phyloP scores from a whole-genome alignment of 2,888 invertebrate genomes.

The Serripes groenlandicus region DNA sequence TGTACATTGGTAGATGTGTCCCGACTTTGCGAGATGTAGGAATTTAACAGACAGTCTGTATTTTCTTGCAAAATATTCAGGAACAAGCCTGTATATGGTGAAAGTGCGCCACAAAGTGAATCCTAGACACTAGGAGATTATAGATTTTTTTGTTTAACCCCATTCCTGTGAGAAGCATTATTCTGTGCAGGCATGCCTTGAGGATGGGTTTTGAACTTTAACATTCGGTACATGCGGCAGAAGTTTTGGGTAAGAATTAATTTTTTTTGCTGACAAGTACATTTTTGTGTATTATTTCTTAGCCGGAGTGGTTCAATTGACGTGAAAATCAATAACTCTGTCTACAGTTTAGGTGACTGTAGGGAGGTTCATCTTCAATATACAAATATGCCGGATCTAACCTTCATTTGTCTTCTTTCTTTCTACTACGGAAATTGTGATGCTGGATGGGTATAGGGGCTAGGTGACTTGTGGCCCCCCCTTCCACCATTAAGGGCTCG shows the following conservation, averaged over 20 bases:
- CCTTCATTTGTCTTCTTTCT: not conserved
- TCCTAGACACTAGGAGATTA: slow-evolving; percentile 6
- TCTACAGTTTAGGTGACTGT: slow-evolving; percentile 30
- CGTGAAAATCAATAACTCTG: slow-evolving; percentile 55
- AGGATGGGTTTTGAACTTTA: no score
- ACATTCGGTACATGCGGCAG: no score
- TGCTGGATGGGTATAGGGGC: not conserved
- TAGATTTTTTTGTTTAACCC: slow-evolving; percentile 23
- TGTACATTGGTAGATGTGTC: slow-evolving; percentile 17
- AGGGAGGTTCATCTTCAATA: slow-evolving; percentile 14
- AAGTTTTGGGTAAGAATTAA: no score
- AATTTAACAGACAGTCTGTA: slow-evolving; percentile 2
- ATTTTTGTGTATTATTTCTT: slow-evolving; percentile 33
- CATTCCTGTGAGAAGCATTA: not conserved
- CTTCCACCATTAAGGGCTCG: no score
- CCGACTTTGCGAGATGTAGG: slow-evolving; percentile 1
- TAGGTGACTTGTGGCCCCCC: no score
- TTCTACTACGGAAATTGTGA: not conserved
- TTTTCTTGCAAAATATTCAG: slow-evolving; percentile 18
- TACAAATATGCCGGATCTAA: not conserved
- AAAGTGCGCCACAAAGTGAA: slow-evolving; percentile 4
- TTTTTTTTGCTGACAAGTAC: slow-evolving; percentile 44
- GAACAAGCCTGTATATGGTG: not conserved
- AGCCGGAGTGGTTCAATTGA: slow-evolving; percentile 35
- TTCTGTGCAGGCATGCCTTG: no score